Evolutionary conservation across 1,140 invertebrate species (phyloP), one percentile per base, ranked within the genome.

Genomic region (Drosophila miranda): DNA sequence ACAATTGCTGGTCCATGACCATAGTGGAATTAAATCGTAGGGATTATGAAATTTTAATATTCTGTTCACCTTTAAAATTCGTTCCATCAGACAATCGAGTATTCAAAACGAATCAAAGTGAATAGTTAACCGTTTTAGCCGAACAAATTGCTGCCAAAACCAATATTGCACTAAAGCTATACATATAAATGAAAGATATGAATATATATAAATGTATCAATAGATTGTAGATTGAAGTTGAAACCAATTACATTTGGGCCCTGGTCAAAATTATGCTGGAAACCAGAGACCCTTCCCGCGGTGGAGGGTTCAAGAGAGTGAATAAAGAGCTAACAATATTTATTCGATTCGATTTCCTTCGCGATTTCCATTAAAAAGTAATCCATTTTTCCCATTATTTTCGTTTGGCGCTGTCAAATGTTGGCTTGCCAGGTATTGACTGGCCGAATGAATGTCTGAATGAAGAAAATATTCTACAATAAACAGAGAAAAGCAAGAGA

Each of bases 91-190:
- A 64, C 61, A 64, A 64, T 64, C 60, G 28, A n/a, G 16, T 30
- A 30, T 8, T 30, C 30, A 21, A n/a, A 41, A 9, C 13, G 16
- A 26, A 50, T n/a, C 30, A 11, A 19, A 54, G 56, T 70, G 44
- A 48, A 61, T 53, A 71, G 34, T 42, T 52, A 72, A 68, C 52
- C 44, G 28, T 34, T 70, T 48, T 69, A 56, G 67, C 55, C 50
- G 26, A 70, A 70, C 53, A 45, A 70, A 69, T 41, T 69, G 55
- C 66, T 59, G 67, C 67, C 53, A 70, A 70, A 72, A 43, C 49
- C 42, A 60, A 72, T 60, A 23, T 34, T 43, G 48, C 49, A 53
- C 49, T 43, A 60, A 11, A 41, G 28, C 43, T 43, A 45, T 53
- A 49, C 26, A 30, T 1, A 14, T 9, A 16, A n/a, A 41, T 11